phyloP scores from a whole-genome alignment of 2,888 invertebrate species.

The Pteria penguin region DNA sequence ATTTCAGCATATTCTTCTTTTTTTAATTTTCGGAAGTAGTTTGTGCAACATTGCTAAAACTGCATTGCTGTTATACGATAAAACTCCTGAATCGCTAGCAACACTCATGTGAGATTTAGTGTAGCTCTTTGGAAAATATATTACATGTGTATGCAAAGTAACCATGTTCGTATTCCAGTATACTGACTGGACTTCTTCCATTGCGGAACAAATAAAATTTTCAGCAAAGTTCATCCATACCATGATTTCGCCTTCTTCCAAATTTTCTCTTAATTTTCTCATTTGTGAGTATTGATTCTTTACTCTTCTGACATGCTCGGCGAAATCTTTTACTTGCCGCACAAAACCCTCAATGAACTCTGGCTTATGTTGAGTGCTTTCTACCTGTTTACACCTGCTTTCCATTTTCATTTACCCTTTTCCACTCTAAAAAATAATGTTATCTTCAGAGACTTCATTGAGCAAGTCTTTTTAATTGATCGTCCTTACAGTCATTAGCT shows the following conservation, averaged over 20 bases:
- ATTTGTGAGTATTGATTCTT: slow-evolving; percentile 18
- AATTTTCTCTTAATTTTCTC: background rate
- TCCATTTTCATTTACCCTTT: slow-evolving; percentile 14
- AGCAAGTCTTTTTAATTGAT: slow-evolving; percentile 5
- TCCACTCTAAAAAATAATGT: slow-evolving; percentile 35
- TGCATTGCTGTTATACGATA: background rate
- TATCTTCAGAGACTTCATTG: background rate
- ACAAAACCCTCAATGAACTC: slow-evolving; percentile 27
- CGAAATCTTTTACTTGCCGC: slow-evolving; percentile 19
- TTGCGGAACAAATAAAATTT: background rate
- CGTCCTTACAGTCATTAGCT: background rate
- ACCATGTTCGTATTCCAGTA: slow-evolving; percentile 6
- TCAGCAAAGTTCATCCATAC: slow-evolving; percentile 14
- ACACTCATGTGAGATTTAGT: background rate
- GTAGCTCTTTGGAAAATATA: background rate
- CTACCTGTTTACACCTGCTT: slow-evolving; percentile 26
- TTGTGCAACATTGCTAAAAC: background rate
- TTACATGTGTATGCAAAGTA: background rate
- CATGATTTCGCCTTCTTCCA: background rate
- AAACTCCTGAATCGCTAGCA: background rate
- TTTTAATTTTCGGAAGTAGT: background rate
- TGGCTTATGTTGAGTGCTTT: slow-evolving; percentile 14
- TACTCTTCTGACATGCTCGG: slow-evolving; percentile 14
- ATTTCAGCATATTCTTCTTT: slow-evolving; percentile 2
- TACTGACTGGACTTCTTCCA: background rate